Evolutionary conservation across 2,797 vertebrate species (phyloP).

Genomic region (Rhinella marina): DNA sequence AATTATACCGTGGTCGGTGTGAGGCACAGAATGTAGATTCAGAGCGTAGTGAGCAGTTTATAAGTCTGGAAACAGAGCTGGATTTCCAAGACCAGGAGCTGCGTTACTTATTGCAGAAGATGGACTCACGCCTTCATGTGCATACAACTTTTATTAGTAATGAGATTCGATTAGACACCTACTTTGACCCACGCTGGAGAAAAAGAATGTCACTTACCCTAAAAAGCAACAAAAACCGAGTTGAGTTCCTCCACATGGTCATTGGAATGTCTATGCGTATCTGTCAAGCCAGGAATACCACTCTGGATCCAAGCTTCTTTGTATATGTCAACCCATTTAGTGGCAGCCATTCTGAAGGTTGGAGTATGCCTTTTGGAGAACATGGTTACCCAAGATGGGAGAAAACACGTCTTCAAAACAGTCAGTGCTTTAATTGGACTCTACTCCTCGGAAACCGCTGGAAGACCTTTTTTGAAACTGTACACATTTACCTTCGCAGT

Average conservation of each 20-base stretch:
- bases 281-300: slow-evolving; percentile 98
- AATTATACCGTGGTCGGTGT: slow-evolving; percentile 95
- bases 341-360: slow-evolving; percentile 97
- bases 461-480: slow-evolving; percentile 99
- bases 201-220: slow-evolving; percentile 98
- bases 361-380: slow-evolving; percentile 98
- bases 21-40: slow-evolving; percentile 99
- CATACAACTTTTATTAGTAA: slow-evolving; percentile 99
- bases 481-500: slow-evolving; percentile 98
- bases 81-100: slow-evolving; percentile 99
- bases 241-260: slow-evolving; percentile 99
- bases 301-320: slow-evolving; percentile 97
- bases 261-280: slow-evolving; percentile 98
- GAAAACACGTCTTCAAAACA: slow-evolving; percentile 92
- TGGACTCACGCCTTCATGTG: slow-evolving; percentile 96
- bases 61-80: slow-evolving; percentile 98
- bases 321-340: slow-evolving; percentile 98
- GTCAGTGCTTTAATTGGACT: slow-evolving; percentile 99
- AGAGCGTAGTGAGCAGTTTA: slow-evolving; percentile 97
- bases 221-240: slow-evolving; percentile 99
- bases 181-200: slow-evolving; percentile 97
- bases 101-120: slow-evolving; percentile 97
- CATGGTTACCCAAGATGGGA: slow-evolving; percentile 97
- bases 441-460: slow-evolving; percentile 95
- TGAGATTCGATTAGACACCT: slow-evolving; percentile 97